Conservation (phyloP, 2,797 vertebrate genomes). For the Chaenodraco wilsoni region DNA sequence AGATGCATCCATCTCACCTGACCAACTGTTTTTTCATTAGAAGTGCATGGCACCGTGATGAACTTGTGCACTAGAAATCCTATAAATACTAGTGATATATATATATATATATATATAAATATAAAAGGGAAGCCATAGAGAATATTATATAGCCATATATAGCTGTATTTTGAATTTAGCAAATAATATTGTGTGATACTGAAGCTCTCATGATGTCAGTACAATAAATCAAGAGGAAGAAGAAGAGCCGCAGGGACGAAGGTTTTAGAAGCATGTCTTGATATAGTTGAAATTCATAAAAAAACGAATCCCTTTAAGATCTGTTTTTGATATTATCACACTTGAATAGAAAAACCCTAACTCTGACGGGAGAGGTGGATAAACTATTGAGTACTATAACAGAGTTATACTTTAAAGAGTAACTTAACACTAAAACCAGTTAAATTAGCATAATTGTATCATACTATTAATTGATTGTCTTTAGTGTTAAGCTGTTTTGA, state of each 20-base stretch:
- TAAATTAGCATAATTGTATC: background rate
- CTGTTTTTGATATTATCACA: background rate
- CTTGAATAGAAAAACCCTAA: background rate
- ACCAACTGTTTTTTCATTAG: slow-evolving; percentile 33
- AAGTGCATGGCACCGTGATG: slow-evolving; percentile 67
- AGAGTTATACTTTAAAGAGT: slow-evolving; percentile 26
- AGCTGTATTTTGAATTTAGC: slow-evolving; percentile 62
- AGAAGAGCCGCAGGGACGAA: slow-evolving; percentile 1
- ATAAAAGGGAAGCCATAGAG: slow-evolving; percentile 71
- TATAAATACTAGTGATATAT: slow-evolving; percentile 44
- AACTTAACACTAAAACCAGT: slow-evolving; percentile 19
- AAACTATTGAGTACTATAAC: background rate
- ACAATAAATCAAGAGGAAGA: slow-evolving; percentile 46
- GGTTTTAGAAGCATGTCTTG: background rate
- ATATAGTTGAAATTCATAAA: slow-evolving; percentile 1
- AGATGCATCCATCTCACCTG: slow-evolving; percentile 17
- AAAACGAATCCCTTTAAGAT: background rate
- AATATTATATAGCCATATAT: slow-evolving; percentile 71
- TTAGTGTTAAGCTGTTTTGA: background rate
- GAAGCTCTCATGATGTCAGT: slow-evolving; percentile 56
- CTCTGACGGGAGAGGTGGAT: background rate
- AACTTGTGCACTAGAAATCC: slow-evolving; percentile 61
- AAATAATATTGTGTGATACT: slow-evolving; percentile 51
- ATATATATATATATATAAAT: background rate
- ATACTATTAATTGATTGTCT: background rate